phyloP scores from a whole-genome alignment of 2,888 invertebrate species.

The Nomada ferruginata region DNA sequence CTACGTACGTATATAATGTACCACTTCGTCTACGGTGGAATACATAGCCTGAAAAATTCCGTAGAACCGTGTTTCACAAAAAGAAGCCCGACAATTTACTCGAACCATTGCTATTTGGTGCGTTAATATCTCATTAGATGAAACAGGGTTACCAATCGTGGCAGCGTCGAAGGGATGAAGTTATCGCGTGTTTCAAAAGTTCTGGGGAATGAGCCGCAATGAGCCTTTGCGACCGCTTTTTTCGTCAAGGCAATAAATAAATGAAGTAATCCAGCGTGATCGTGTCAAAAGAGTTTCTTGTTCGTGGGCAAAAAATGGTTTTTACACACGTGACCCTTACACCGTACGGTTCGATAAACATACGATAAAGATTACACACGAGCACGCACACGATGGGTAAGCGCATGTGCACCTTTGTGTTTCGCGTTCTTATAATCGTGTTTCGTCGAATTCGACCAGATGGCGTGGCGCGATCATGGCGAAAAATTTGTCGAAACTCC shows the following conservation, averaged over 20 bases:
- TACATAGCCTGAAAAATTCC: not conserved
- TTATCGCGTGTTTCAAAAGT: constrained; percentile 10
- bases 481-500: not conserved
- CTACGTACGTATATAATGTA: not conserved
- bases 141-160: constrained; percentile 4
- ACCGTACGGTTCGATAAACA: constrained; percentile 39
- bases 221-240: constrained; percentile 38
- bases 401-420: constrained; percentile 40
- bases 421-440: constrained; percentile 5
- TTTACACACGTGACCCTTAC: constrained; percentile 58
- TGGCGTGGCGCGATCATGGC: not conserved
- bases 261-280: constrained; percentile 48
- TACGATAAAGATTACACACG: constrained; percentile 5
- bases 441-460: constrained; percentile 7
- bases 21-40: not conserved
- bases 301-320: constrained; percentile 49
- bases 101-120: constrained; percentile 56
- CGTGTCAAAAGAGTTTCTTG: constrained; percentile 36
- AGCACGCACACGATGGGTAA: constrained; percentile 18
- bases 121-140: constrained; percentile 58
- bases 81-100: constrained; percentile 16
- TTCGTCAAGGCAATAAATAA: constrained; percentile 50
- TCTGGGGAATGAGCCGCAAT: not conserved
- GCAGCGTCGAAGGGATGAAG: not conserved
- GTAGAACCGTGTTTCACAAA: not conserved